A percentile compares a stretch with the other conserved stretches of the same genome.
These are phyloP conservation scores for Lathamus discolor DNA, from an alignment of 2,113 vertebrate species.

Conservation along the genomic window DNA sequence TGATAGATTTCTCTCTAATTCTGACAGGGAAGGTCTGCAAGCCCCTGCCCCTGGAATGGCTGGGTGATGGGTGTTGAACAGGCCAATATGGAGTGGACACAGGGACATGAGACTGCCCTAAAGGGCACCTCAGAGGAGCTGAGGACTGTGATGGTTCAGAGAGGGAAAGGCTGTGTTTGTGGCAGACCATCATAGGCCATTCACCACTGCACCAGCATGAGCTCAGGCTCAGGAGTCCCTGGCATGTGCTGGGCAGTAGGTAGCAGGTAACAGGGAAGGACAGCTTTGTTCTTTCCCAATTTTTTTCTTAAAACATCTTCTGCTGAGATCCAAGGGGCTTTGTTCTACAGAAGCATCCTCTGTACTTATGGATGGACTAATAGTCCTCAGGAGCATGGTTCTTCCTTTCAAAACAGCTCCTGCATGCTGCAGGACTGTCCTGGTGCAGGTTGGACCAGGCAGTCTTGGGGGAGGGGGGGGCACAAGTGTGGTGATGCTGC, in stretches of 20 bases:
- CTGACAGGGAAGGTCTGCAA: background rate
- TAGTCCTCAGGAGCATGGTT: background rate
- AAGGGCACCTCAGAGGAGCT: background rate
- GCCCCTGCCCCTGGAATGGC: background rate
- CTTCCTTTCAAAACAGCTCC: background rate
- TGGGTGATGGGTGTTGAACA: background rate
- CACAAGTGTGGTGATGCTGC: background rate
- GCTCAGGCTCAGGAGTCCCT: background rate
- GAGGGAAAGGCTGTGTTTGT: background rate
- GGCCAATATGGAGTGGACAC: background rate
- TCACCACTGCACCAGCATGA: fast-evolving
- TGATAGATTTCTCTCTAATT: background rate
- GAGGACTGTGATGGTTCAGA: background rate
- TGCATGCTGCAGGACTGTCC: background rate
- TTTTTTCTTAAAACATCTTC: background rate
- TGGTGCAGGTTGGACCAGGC: fast-evolving
- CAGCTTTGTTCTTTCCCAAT: background rate
- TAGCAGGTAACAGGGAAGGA: background rate
- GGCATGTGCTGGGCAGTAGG: background rate
- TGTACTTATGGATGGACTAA: background rate
- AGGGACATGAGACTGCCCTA: background rate
- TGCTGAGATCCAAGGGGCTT: background rate
- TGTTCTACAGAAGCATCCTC: background rate
- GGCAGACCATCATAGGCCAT: background rate
- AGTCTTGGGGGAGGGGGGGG: fast-evolving